Evolutionary conservation across 2,797 vertebrate species (phyloP).

Genomic region (Sebastes minor): DNA sequence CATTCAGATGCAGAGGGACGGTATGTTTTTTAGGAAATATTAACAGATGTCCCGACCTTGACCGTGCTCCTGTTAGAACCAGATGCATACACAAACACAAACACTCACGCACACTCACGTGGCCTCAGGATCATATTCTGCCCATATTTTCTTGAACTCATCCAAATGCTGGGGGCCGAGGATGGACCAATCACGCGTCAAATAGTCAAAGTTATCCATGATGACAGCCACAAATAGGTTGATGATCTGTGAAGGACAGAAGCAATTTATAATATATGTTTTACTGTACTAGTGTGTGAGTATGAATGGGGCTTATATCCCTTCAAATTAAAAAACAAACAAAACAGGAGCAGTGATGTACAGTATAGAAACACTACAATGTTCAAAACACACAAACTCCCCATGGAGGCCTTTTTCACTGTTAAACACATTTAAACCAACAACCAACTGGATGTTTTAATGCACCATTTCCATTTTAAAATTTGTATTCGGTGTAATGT

Average conservation of each 20-base stretch:
- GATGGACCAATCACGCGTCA: conserved; percentile 96
- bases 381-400: background rate
- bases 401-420: background rate
- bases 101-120: conserved; percentile 81
- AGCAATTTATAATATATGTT: background rate
- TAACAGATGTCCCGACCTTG: no score
- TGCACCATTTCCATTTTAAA: background rate
- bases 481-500: fast-evolving
- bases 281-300: background rate
- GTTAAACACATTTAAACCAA: background rate
- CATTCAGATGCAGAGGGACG: no score
- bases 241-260: conserved; percentile 85
- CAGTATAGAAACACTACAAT: background rate
- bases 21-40: no score
- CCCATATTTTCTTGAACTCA: conserved; percentile 96
- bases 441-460: background rate
- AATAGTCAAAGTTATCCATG: conserved; percentile 98
- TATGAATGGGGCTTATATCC: background rate
- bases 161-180: conserved; percentile 94
- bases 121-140: conserved; percentile 94
- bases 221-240: conserved; percentile 97
- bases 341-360: background rate
- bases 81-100: background rate
- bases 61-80: no score
- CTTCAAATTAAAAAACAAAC: background rate